Percentiles rank a stretch among this genome's conserved stretches.
These are phyloP conservation scores for Pagetopsis macropterus DNA, from an alignment of 2,797 vertebrate genomes.

Conservation along the genomic window DNA sequence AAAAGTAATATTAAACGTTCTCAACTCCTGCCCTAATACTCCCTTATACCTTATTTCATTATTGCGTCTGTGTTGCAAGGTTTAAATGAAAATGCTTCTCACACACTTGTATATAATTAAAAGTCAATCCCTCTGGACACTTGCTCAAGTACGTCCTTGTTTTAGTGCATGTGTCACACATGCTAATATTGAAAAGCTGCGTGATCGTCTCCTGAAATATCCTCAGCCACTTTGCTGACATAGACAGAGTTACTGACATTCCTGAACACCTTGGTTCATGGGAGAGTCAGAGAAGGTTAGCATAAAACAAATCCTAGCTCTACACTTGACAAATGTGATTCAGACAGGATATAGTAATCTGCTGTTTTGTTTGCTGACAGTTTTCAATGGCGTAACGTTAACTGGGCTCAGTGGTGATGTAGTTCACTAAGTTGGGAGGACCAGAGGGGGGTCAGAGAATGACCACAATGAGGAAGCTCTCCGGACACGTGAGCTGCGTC, in stretches of 20 bases:
- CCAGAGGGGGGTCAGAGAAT: constrained; percentile 47
- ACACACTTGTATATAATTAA: not conserved
- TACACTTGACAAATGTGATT: not conserved
- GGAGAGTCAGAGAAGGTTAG: constrained; percentile 17
- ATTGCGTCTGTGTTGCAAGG: not conserved
- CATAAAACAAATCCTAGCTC: constrained; percentile 7
- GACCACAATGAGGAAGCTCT: constrained; percentile 67
- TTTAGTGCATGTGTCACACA: constrained; percentile 44
- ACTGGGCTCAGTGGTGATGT: constrained; percentile 40
- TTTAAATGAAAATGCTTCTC: constrained; percentile 16
- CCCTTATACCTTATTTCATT: not conserved
- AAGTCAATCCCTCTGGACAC: constrained; percentile 30
- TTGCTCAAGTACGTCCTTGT: constrained; percentile 43
- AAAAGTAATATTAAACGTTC: not conserved
- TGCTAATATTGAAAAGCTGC: constrained; percentile 56
- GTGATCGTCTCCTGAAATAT: constrained; percentile 70
- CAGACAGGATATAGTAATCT: not conserved
- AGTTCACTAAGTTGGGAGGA: constrained; percentile 42
- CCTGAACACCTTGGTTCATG: constrained; percentile 36
- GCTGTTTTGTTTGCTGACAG: constrained; percentile 17
- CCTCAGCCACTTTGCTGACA: constrained; percentile 55
- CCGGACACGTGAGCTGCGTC: constrained; percentile 56
- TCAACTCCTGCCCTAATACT: not conserved
- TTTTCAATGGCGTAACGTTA: constrained; percentile 21
- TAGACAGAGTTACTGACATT: constrained; percentile 54